phyloP scores from a whole-genome alignment of 1,140 invertebrate genomes.

The Drosophila takahashii region DNA sequence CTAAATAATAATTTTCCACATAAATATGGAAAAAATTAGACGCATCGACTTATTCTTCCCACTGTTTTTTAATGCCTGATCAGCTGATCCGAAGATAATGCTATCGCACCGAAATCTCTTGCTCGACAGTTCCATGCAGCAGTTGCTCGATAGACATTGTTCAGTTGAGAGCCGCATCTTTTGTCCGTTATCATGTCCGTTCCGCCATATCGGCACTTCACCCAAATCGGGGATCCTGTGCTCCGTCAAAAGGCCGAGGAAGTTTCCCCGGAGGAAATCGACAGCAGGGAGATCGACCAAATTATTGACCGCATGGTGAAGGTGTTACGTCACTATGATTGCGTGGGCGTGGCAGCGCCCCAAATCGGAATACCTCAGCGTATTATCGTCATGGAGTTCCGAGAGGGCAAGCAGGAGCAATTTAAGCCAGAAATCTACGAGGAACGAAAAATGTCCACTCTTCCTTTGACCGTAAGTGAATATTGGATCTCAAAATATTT shows the following conservation, averaged over 20 bases:
- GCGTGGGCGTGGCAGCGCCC: slow-evolving; percentile 89
- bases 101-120: slow-evolving; percentile 12
- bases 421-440: slow-evolving; percentile 84
- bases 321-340: slow-evolving; percentile 87
- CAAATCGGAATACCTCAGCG: slow-evolving; percentile 89
- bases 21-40: not conserved
- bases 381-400: slow-evolving; percentile 88
- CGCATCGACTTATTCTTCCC: not conserved
- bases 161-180: slow-evolving; percentile 1
- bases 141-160: slow-evolving; percentile 6
- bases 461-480: slow-evolving; percentile 87
- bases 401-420: slow-evolving; percentile 85
- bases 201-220: slow-evolving; percentile 87
- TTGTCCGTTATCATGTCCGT: slow-evolving; percentile 19
- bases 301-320: slow-evolving; percentile 86
- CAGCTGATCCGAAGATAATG: slow-evolving; percentile 47
- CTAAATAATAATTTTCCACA: not conserved
- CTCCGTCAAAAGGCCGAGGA: slow-evolving; percentile 86
- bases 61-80: slow-evolving; percentile 1
- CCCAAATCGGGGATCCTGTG: slow-evolving; percentile 89
- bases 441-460: slow-evolving; percentile 85
- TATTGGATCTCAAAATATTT: not conserved
- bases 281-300: slow-evolving; percentile 86
- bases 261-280: slow-evolving; percentile 86
- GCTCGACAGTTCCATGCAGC: not conserved